Percentiles rank a stretch among this genome's conserved stretches.
phyloP scores from a whole-genome alignment of 1,140 invertebrate genomes.

The Drosophila sturtevanti region DNA sequence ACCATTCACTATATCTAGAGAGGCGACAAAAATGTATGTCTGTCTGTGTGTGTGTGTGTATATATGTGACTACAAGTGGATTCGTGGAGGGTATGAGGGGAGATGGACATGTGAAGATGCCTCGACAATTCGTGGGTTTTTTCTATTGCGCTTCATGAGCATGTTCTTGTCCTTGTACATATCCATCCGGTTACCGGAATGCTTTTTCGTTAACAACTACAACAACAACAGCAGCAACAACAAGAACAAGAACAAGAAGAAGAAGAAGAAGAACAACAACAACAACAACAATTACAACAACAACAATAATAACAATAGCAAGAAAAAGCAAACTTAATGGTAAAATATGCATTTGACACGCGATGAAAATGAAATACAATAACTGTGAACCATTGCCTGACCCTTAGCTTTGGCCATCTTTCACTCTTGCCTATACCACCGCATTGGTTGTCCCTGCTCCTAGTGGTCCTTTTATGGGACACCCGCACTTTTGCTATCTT shows the following conservation, averaged over 20 bases:
- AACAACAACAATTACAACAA: slow-evolving; percentile 8
- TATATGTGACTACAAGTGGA: slow-evolving; percentile 25
- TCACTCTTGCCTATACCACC: background rate
- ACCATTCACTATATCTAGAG: slow-evolving; percentile 41
- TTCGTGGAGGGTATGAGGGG: background rate
- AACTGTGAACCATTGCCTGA: slow-evolving; percentile 24
- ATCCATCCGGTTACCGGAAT: slow-evolving; percentile 56
- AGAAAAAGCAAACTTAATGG: slow-evolving; percentile 36
- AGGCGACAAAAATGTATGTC: slow-evolving; percentile 45
- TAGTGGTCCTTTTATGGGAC: background rate
- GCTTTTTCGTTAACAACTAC: slow-evolving; percentile 58
- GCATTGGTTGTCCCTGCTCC: background rate
- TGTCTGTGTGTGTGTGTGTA: background rate
- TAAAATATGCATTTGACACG: slow-evolving; percentile 78
- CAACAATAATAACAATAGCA: slow-evolving; percentile 28
- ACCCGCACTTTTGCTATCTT: background rate
- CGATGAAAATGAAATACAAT: slow-evolving; percentile 60
- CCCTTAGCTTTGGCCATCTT: background rate
- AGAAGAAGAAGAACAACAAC: too few relatives aligned
- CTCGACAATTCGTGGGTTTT: slow-evolving; percentile 32
- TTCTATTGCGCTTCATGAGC: background rate
- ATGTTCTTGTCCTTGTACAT: slow-evolving; percentile 26
- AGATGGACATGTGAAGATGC: slow-evolving; percentile 42
- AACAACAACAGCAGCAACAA: slow-evolving; percentile 5
- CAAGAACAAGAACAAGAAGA: slow-evolving; percentile 10